Evolutionary conservation across 2,888 invertebrate genomes (phyloP), one percentile per base, ranked within the genome.

Genomic region (Sceliomorpha sp.): DNA sequence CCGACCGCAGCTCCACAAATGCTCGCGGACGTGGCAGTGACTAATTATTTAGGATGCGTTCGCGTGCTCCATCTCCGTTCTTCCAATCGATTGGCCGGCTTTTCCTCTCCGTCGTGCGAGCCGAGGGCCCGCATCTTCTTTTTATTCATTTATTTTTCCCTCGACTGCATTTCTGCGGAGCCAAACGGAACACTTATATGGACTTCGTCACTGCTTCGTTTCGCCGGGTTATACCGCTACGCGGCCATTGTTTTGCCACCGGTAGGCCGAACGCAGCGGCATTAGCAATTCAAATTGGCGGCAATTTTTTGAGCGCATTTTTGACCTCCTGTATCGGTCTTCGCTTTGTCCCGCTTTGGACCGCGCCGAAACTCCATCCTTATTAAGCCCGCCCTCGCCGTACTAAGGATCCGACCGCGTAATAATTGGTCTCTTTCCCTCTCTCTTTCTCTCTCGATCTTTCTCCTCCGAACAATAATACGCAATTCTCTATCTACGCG

Each of bases 201-300:
- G 86, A 85, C 86, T 86, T 85, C 85, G 86, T 86, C 85, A 86
- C 83, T 79, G 82, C 79, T 81, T 79, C 80, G 82, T 82, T 83
- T 83, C 74, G 79, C 77, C 77, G 81, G 82, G 80, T 76, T 85
- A 86, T 85, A 85, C 84, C 85, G 85, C 86, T 85, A 79, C 71
- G 76, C 74, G 74, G 80, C 86, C 86, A 87, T 86, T 87, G 87
- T 86, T 87, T 86, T 86, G 84, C 82, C 82, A 83, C 81, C 82
- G 82, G 80, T 81, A 73, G 74, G 73, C 79, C 76, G 70, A 66
- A 55, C 78, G 78, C 82, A 78, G 73, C 78, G 76, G 68, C 81
- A 87, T 88, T 88, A 88, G 87, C 87, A 88, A 88, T 88, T 88
- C 88, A 88, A 88, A 88, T 88, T 85, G 88, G 86, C 87, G 88